Conservation (phyloP, 2,888 invertebrate species). For the Incurvaria masculella region DNA sequence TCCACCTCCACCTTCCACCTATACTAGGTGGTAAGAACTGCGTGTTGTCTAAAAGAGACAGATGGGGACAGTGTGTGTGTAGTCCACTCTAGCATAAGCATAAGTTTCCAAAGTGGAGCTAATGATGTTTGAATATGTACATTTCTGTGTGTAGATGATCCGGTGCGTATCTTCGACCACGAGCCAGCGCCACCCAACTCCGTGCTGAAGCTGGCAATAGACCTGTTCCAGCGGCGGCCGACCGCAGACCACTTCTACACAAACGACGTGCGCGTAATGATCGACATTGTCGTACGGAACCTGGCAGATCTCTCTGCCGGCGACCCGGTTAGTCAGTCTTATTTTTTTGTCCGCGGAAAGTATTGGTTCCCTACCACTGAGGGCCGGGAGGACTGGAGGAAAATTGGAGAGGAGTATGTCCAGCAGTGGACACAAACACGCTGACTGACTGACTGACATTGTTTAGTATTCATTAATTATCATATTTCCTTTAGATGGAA, state of each 20-base stretch:
- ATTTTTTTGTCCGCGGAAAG: too few species aligned
- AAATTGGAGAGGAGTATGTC: too few species aligned
- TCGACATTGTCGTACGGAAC: conserved; percentile 90
- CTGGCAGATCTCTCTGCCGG: conserved; percentile 87
- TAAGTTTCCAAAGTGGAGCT: neutral
- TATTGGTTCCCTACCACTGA: too few species aligned
- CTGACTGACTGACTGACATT: too few species aligned
- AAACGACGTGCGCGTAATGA: conserved; percentile 90
- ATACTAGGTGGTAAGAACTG: too few species aligned
- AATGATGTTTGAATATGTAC: neutral
- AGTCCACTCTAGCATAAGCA: neutral
- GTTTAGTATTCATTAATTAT: conserved; percentile 1
- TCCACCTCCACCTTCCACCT: neutral
- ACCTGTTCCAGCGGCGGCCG: conserved; percentile 74
- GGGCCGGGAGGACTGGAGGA: too few species aligned
- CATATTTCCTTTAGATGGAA: neutral
- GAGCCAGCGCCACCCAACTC: conserved; percentile 78
- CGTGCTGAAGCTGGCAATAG: conserved; percentile 83
- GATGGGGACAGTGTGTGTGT: too few species aligned
- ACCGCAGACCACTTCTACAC: conserved; percentile 91
- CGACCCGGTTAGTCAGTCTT: conserved; percentile 62
- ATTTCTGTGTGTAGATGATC: conserved; percentile 83
- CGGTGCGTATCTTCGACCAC: conserved; percentile 82
- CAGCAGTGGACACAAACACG: too few species aligned
- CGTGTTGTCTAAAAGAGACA: too few species aligned